Evolutionary conservation across 2,888 invertebrate genomes (phyloP).

Genomic region (Corbicula japonica): DNA sequence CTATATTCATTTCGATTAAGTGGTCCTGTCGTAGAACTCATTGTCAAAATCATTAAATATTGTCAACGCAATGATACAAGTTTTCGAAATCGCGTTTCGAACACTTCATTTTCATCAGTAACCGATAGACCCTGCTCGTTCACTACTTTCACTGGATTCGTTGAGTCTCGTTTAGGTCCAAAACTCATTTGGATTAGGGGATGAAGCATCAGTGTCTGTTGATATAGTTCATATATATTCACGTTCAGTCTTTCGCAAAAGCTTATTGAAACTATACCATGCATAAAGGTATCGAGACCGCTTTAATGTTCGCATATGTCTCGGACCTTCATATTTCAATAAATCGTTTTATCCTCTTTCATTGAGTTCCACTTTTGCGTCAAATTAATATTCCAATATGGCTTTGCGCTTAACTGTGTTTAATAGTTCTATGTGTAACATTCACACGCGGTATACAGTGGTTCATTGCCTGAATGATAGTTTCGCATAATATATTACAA

Average conservation of each 20-base stretch:
- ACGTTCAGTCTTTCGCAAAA: background rate
- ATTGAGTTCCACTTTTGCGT: conserved; percentile 7
- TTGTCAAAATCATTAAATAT: background rate
- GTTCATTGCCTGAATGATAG: background rate
- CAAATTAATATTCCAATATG: background rate
- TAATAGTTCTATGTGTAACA: background rate
- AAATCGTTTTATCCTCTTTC: background rate
- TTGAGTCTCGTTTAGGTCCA: background rate
- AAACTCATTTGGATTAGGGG: background rate
- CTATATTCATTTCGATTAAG: no score
- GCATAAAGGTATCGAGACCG: background rate
- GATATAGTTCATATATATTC: background rate
- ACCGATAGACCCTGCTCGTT: background rate
- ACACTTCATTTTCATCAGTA: background rate
- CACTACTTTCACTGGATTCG: background rate
- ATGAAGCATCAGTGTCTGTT: background rate
- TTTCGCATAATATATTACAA: background rate
- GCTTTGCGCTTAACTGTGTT: background rate
- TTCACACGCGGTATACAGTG: background rate
- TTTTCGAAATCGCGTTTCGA: background rate
- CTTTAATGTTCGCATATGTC: background rate
- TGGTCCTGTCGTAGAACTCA: background rate
- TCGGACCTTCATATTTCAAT: background rate
- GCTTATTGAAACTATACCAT: background rate
- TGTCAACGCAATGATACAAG: background rate